Base-by-base conservation (phyloP, 2,113 vertebrate genomes). In the Gambusia affinis region DNA sequence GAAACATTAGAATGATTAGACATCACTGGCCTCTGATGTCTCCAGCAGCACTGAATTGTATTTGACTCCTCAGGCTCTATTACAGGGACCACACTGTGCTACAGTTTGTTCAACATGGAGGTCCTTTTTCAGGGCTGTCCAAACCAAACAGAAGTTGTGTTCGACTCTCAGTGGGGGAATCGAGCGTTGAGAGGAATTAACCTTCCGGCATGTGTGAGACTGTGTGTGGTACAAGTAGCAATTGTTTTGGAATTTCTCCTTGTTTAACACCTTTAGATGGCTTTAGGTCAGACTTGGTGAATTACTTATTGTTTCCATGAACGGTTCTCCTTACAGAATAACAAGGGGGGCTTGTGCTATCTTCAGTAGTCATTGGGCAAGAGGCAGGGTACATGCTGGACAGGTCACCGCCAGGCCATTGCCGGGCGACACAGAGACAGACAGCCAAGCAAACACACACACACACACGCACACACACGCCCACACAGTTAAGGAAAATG, bases 41-140 rank as follows among this genome's bases (percentile, higher is more conserved):
- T 71, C 79, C 77, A 37, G 77, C 73, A 81, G 80, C 83, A 2
- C 28, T 75, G 82, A 76, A 69, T 39, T 82, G 63, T 80, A 62
- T 82, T 60, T n/a, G 69, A 77, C 83, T 60, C 7, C 73, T 80
- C 47, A 2, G 64, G 51, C 85, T 76, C 83, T 68, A 76, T 82
- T 87, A 84, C 81, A 79, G 44, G 84, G 75, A 71, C 76, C 4
- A 63, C 31, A 57, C 77, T 78, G 85, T 84, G 84, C 74, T 81
- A 60, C 28, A 88, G 88, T 89, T 89, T 90, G 82, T 88, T 89
- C 85, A 90, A 82, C 91, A 85, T 66, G 87, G 84, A 93, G 90
- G 90, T 89, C 89, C 73, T 73, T 62, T 84, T 19, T 60, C 27
- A 72, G 75, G 74, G 79, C 85, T 30, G n/a, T 91, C 88, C 88